Evolutionary conservation across 2,888 invertebrate species (phyloP), one percentile per base, ranked within the genome.

Genomic region (Caenorhabditis wallacei): DNA sequence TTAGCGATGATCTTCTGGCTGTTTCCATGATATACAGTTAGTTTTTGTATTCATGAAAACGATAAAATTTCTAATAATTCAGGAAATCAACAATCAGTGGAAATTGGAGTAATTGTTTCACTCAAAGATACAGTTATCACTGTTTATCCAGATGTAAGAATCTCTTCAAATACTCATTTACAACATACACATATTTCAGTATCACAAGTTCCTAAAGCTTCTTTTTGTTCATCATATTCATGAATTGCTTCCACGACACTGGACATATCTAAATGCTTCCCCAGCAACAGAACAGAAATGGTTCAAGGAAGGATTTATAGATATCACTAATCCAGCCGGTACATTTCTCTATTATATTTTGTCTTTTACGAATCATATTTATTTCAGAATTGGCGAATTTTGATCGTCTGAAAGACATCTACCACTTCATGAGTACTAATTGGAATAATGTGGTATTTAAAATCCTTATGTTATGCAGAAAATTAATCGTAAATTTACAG

Each of bases 301-400:
- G 66, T 75, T 75, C 51, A 56, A 40, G 22, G 35, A 75, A 18
- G 56, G 30, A 16, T 43, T 66, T 22, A 51, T 66, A 4, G 59
- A 75, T 24, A 11, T 75, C 7, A 46, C 37, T 0, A 40, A 75
- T 37, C 35, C 57, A 1, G 24, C 56, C 18, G 37, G 75, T 75
- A 35, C n/a, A 10, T 5, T 10, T 43, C 11, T 8, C 30, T 43
- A 2, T 43, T 43, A 16, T 16, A 30, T 20, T 30, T 7, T 0
- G n/a, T 48, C 26, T 18, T 20, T 20, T 30, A 13, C 18, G 1
- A 20, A 20, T 16, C 1, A n/a, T n/a, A 7, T 24, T n/a, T 18
- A 35, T 40, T 69, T 69, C 76, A 78, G 78, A 78, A 16, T n/a
- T 78, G 54, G 46, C 43, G 24, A 43, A 63, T 13, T 61, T 26